These are phyloP conservation scores for Aplidium turbinatum DNA, from an alignment of 23 tunicate genomes.

Conservation along the genomic window DNA sequence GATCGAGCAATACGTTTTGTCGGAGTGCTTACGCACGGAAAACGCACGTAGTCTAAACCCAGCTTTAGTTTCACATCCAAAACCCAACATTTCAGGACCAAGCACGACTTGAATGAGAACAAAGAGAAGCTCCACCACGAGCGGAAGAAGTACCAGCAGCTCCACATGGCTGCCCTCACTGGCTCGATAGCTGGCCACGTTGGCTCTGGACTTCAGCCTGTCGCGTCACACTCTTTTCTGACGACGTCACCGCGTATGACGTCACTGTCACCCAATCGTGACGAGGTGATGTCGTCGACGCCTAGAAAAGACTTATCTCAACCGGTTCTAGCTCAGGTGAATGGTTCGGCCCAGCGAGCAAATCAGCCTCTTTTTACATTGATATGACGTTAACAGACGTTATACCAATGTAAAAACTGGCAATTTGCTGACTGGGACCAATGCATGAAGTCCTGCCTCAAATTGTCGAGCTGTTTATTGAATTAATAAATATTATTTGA, in stretches of 20 bases:
- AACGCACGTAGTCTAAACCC: too few relatives aligned
- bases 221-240: background rate
- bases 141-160: conserved; percentile 50
- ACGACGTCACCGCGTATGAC: background rate
- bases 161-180: conserved; percentile 34
- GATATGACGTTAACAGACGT: too few relatives aligned
- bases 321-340: conserved; percentile 42
- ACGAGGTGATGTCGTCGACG: conserved; percentile 37
- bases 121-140: conserved; percentile 47
- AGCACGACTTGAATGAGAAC: conserved; percentile 36
- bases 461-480: too few relatives aligned
- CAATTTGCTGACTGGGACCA: too few relatives aligned
- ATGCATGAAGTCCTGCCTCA: too few relatives aligned
- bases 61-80: background rate
- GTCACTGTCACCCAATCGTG: conserved; percentile 3
- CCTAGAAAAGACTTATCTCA: conserved; percentile 47
- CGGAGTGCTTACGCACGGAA: too few relatives aligned
- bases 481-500: too few relatives aligned
- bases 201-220: background rate
- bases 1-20: too few relatives aligned
- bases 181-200: conserved; percentile 40
- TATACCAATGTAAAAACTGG: too few relatives aligned
- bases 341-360: background rate
- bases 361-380: too few relatives aligned
- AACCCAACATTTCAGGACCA: too few relatives aligned